A percentile compares a stretch with the other conserved stretches of the same genome.
phyloP scores from a whole-genome alignment of 2,888 invertebrate species.

The Mellilla xanthometata region DNA sequence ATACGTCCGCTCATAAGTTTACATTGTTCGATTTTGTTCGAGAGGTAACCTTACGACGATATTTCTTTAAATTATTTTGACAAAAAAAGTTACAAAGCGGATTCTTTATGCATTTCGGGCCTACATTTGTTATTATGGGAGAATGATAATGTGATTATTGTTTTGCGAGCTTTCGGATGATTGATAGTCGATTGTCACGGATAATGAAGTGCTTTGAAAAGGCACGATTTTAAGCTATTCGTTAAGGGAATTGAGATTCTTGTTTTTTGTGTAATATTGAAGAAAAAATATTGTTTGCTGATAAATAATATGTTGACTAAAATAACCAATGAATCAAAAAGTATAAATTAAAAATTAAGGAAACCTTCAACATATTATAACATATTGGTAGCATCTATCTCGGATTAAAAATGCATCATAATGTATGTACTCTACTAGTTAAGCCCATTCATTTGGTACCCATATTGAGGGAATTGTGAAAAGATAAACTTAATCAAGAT shows the following conservation, averaged over 20 bases:
- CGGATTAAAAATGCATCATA: too few relatives aligned
- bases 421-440: too few relatives aligned
- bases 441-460: too few relatives aligned
- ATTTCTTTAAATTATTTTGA: slow-evolving; percentile 69
- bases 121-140: slow-evolving; percentile 79
- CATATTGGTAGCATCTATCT: too few relatives aligned
- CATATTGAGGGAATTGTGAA: too few relatives aligned
- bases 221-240: slow-evolving; percentile 55
- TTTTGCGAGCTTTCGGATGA: slow-evolving; percentile 75
- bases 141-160: slow-evolving; percentile 82
- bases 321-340: too few relatives aligned
- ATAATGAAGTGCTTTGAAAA: slow-evolving; percentile 70
- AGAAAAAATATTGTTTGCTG: slow-evolving; percentile 20
- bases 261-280: slow-evolving; percentile 13
- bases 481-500: too few relatives aligned
- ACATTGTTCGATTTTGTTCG: slow-evolving; percentile 76
- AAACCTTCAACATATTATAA: too few relatives aligned
- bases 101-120: slow-evolving; percentile 76
- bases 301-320: slow-evolving; percentile 13
- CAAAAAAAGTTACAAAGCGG: slow-evolving; percentile 63
- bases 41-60: slow-evolving; percentile 62
- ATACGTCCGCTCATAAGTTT: slow-evolving; percentile 75
- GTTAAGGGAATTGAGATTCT: slow-evolving; percentile 24
- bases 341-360: too few relatives aligned
- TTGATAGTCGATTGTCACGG: slow-evolving; percentile 75